A percentile compares a stretch with the other conserved stretches of the same genome.
Evolutionary conservation across 2,888 invertebrate genomes (phyloP).

Genomic region (Pocota personata): DNA sequence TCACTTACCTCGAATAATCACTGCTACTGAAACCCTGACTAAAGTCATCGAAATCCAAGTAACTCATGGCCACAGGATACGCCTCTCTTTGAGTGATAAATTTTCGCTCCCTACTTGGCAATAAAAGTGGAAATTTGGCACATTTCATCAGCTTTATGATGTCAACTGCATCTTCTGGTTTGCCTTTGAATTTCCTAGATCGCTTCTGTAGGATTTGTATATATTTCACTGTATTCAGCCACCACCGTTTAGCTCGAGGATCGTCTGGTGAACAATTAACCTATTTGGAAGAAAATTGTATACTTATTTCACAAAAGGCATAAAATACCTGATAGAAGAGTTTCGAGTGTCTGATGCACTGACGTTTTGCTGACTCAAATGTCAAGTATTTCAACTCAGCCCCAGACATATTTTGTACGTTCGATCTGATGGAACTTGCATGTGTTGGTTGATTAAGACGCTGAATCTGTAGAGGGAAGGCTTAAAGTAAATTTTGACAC

Average conservation of each 20-base stretch:
- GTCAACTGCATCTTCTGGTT: not conserved
- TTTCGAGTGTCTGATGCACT: slow-evolving; percentile 44
- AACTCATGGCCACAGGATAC: slow-evolving; percentile 56
- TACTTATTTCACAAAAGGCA: not conserved
- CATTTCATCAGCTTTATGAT: slow-evolving; percentile 45
- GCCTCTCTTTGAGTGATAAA: slow-evolving; percentile 16
- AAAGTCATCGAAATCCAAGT: slow-evolving; percentile 34
- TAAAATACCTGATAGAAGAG: slow-evolving; percentile 26
- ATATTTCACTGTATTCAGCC: slow-evolving; percentile 71
- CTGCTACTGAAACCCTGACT: not conserved
- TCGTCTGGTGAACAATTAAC: slow-evolving; percentile 22
- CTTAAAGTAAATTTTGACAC: not conserved
- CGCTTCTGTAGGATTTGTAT: slow-evolving; percentile 51
- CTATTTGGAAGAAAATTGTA: not conserved
- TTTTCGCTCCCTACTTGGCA: slow-evolving; percentile 43
- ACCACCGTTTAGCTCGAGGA: slow-evolving; percentile 74
- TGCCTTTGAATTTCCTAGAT: not conserved
- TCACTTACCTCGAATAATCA: slow-evolving; percentile 17
- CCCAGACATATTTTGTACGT: slow-evolving; percentile 70
- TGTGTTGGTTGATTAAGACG: slow-evolving; percentile 78
- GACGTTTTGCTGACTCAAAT: slow-evolving; percentile 44
- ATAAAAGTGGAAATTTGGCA: slow-evolving; percentile 34
- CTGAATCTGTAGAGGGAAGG: slow-evolving; percentile 71
- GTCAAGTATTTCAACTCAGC: slow-evolving; percentile 23
- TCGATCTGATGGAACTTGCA: slow-evolving; percentile 79